Conservation (phyloP, 2,113 vertebrate genomes). For the Megatriorchis doriae region DNA sequence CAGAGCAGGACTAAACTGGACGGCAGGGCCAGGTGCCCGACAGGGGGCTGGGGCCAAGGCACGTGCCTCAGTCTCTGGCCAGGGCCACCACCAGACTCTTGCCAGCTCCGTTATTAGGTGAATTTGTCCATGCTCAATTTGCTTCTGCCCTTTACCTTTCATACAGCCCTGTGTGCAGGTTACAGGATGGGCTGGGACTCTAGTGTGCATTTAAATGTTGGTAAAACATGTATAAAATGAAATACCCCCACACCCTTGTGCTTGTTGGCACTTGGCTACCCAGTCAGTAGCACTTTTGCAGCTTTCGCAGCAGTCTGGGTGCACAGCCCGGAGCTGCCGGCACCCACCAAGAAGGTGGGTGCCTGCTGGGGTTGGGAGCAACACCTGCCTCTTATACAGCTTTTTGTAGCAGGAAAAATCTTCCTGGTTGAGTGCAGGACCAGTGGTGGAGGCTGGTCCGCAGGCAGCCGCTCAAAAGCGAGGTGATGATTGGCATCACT, state of each 20-base stretch:
- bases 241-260: fast-evolving
- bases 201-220: background rate
- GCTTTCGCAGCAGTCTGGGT: background rate
- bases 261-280: background rate
- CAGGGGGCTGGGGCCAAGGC: fast-evolving
- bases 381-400: background rate
- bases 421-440: background rate
- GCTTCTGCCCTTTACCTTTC: background rate
- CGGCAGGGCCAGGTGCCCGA: background rate
- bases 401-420: background rate
- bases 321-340: fast-evolving
- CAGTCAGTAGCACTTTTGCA: background rate
- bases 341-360: fast-evolving
- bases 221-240: background rate
- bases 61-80: fast-evolving
- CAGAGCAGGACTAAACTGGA: background rate
- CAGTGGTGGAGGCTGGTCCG: background rate
- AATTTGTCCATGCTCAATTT: background rate
- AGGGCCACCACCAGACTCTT: background rate
- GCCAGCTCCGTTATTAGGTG: background rate
- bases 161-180: background rate
- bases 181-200: background rate
- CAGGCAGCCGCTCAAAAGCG: background rate
- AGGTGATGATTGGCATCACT: background rate
- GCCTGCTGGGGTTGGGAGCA: background rate